Evolutionary conservation across 1,140 invertebrate genomes (phyloP), one percentile per base, ranked within the genome.

Genomic region (Acromyrmex heyeri): DNA sequence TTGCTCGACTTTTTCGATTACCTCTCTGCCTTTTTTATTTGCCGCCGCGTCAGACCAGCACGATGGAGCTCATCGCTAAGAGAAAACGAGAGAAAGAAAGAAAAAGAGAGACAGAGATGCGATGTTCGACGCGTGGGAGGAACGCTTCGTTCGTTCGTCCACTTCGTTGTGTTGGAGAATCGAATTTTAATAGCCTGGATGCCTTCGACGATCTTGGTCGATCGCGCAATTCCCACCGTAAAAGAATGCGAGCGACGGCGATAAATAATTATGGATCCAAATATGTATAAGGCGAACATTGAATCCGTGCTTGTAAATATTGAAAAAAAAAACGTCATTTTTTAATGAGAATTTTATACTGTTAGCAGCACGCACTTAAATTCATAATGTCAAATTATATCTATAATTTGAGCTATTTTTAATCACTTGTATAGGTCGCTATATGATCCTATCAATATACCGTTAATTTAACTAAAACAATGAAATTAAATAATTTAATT

Each of bases 1-100:
- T 85, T 91, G 90, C 89, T 91, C 91, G 91, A 91, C 78, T 91
- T 90, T 89, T 89, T 83, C 87, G 89, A 91, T 88, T 91, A 89
- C 61, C 57, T 67, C 69, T 72, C 65, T 87, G 21, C 53, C 38
- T 70, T 85, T 78, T 85, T 85, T 85, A 85, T 85, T 85, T 44
- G 59, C 69, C 75, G 50, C 55, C 27, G 8, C 12, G 24, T 65
- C 73, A 61, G 12, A 14, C 53, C 79, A 10, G 61, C 59, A 30
- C 59, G 59, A 78, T 48, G 76, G n/a, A 34, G 27, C 34, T 70
- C 69, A 44, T 48, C 48, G 82, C 48, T 30, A 30, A 53, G 48
- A 64, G 59, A 65, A 44, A 61, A 48, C 55, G 30, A 34, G n/a
- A 53, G 1, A 38, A 5, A 79, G 44, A 38, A 6, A 34, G 30